Evolutionary conservation across 2,113 vertebrate species (phyloP).

Genomic region (Rousettus leschenaultii): DNA sequence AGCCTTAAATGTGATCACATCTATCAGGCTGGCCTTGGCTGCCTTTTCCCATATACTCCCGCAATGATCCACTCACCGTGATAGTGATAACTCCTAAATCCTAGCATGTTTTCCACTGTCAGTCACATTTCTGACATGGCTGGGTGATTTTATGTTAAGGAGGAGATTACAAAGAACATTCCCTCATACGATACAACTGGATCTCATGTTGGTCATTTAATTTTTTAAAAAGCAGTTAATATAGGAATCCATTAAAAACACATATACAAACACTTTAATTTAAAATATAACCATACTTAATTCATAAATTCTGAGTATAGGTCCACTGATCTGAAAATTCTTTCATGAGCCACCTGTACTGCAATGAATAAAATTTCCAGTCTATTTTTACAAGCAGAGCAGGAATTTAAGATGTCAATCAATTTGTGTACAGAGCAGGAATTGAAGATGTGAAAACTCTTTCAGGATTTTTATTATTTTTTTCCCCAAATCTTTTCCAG

Average conservation of each 20-base stretch:
- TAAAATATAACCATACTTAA: not conserved
- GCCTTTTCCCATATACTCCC: not conserved
- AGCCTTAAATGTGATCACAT: not conserved
- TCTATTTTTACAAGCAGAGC: not conserved
- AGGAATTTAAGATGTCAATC: conserved; percentile 24
- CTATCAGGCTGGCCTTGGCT: not conserved
- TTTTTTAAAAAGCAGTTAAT: not conserved
- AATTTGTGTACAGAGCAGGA: not conserved
- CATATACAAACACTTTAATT: not conserved
- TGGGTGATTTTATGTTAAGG: not conserved
- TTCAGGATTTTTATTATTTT: not conserved
- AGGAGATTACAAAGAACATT: not conserved
- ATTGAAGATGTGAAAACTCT: too few relatives aligned
- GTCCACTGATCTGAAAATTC: not conserved
- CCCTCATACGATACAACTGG: not conserved
- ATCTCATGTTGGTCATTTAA: not conserved
- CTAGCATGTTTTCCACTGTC: not conserved
- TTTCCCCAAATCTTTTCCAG: not conserved
- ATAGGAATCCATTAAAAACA: not conserved
- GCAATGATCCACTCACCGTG: not conserved
- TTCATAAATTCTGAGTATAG: not conserved
- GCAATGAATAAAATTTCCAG: not conserved
- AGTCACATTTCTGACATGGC: not conserved
- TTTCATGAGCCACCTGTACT: not conserved
- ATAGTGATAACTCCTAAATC: not conserved